Evolutionary conservation across 2,797 vertebrate species (phyloP).

Genomic region (Huso huso): DNA sequence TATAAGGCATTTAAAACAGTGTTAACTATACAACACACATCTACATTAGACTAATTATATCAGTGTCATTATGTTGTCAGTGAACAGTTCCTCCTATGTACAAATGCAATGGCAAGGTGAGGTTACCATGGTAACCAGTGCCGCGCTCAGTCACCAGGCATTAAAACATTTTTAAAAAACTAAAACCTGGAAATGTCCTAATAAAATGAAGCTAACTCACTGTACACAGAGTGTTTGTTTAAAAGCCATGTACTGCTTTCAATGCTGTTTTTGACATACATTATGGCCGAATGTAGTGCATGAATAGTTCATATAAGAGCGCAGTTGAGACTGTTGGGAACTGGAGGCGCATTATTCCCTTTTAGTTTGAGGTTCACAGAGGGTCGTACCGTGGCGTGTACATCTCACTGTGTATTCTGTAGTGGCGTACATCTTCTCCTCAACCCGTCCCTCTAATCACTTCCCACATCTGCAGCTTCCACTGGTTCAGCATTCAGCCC

Average conservation of each 20-base stretch:
- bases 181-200: constrained; percentile 50
- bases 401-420: too few species aligned
- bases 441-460: too few species aligned
- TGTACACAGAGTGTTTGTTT: constrained; percentile 48
- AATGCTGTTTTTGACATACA: constrained; percentile 31
- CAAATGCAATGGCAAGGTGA: constrained; percentile 48
- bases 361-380: too few species aligned
- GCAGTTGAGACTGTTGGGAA: neutral
- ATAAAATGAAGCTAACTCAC: constrained; percentile 49
- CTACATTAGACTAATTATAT: constrained; percentile 46
- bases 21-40: constrained; percentile 68
- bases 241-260: constrained; percentile 25
- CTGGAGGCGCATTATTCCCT: too few species aligned
- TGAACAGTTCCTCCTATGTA: constrained; percentile 50
- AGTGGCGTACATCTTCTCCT: too few species aligned
- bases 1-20: constrained; percentile 71
- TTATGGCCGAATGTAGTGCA: constrained; percentile 30
- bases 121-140: constrained; percentile 37
- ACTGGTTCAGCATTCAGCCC: too few species aligned
- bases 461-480: too few species aligned
- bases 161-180: constrained; percentile 42
- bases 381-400: too few species aligned
- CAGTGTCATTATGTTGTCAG: constrained; percentile 36
- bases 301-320: constrained; percentile 23
- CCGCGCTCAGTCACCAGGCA: constrained; percentile 51